Conservation (phyloP, 2,888 invertebrate genomes). For the Nycteola revayana region DNA sequence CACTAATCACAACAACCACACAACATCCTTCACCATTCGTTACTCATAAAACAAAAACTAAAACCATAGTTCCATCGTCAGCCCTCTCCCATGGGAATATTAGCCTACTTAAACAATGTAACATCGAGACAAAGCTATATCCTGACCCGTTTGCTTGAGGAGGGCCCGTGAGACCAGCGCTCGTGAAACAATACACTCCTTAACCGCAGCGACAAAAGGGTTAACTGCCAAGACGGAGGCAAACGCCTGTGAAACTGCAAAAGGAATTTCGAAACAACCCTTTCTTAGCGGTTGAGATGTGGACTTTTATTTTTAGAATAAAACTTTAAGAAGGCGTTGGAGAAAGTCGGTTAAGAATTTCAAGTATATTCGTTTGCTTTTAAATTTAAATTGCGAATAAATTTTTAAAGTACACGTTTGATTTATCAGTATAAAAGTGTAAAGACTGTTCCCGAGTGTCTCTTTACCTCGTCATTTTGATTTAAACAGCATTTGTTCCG, state of each 20-base stretch:
- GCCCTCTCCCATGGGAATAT: constrained; percentile 57
- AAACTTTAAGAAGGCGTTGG: too few species aligned
- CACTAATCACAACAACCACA: too few species aligned
- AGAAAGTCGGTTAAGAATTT: too few species aligned
- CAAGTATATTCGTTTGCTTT: too few species aligned
- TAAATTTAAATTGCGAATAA: too few species aligned
- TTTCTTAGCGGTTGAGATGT: too few species aligned
- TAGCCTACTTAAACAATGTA: constrained; percentile 64
- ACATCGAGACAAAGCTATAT: constrained; percentile 41
- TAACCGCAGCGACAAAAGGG: constrained; percentile 49
- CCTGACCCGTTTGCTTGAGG: constrained; percentile 63
- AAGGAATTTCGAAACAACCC: constrained; percentile 9
- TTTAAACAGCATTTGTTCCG: too few species aligned
- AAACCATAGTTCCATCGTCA: constrained; percentile 5
- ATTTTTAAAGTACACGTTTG: too few species aligned
- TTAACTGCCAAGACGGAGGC: constrained; percentile 42
- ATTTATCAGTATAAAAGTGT: too few species aligned
- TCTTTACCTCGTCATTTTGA: too few species aligned
- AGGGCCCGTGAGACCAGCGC: constrained; percentile 56
- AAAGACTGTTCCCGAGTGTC: too few species aligned
- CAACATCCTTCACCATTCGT: neutral
- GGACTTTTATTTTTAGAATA: too few species aligned
- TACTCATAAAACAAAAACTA: constrained; percentile 11
- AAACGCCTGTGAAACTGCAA: constrained; percentile 29
- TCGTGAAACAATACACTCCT: constrained; percentile 54